These are phyloP conservation scores for Malurus elegans DNA, from an alignment of 2,113 vertebrate genomes.

Conservation along the genomic window DNA sequence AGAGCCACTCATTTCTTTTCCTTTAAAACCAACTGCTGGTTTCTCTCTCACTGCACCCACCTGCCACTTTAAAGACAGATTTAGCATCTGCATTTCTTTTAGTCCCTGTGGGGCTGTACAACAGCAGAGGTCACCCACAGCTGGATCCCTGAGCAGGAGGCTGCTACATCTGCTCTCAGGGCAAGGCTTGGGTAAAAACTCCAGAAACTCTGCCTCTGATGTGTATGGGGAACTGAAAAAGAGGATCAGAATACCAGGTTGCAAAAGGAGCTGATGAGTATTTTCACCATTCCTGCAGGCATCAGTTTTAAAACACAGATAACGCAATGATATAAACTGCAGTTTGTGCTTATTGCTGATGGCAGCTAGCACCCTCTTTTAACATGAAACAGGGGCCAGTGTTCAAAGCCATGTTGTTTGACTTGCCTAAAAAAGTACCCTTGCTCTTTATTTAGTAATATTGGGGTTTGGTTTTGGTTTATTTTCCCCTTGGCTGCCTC, in stretches of 20 bases:
- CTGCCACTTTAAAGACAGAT: background rate
- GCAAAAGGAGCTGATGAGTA: background rate
- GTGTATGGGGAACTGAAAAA: background rate
- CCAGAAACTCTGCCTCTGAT: background rate
- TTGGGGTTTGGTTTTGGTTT: fast-evolving
- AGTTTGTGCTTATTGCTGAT: background rate
- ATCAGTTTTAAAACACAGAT: background rate
- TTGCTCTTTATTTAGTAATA: background rate
- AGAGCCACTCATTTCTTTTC: background rate
- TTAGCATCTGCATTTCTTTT: background rate
- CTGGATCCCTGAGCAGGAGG: background rate
- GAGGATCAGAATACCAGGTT: background rate
- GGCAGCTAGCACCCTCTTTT: background rate
- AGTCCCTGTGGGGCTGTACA: background rate
- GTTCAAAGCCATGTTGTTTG: background rate
- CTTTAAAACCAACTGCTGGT: background rate
- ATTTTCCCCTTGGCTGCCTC: background rate
- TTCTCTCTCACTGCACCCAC: background rate
- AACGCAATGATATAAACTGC: background rate
- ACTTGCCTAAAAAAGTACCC: background rate
- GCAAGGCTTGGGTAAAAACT: background rate
- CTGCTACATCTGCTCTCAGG: background rate
- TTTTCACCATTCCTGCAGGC: background rate
- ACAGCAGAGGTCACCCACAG: background rate
- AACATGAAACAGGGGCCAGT: background rate